Evolutionary conservation across 1,140 invertebrate genomes (phyloP).

Genomic region (Maniola jurtina): DNA sequence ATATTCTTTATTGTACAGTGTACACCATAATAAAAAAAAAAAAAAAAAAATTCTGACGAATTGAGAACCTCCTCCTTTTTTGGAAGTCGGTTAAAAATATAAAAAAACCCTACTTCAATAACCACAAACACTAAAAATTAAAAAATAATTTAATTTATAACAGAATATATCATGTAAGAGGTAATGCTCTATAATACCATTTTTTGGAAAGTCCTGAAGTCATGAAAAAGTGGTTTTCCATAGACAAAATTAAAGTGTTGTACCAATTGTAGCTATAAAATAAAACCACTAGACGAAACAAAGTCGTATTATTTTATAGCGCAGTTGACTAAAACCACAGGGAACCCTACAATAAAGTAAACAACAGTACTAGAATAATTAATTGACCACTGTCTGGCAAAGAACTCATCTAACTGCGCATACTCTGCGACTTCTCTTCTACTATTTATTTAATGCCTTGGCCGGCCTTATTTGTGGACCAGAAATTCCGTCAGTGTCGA

Average conservation of each 20-base stretch:
- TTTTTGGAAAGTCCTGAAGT: too few species aligned
- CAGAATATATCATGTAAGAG: too few species aligned
- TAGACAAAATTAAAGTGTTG: background rate
- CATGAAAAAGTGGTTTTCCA: background rate
- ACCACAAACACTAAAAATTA: too few species aligned
- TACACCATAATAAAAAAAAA: too few species aligned
- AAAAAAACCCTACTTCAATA: too few species aligned
- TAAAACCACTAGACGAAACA: background rate
- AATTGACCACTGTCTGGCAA: conserved; percentile 1
- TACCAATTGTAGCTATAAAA: background rate
- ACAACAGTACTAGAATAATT: background rate
- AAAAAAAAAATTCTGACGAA: too few species aligned
- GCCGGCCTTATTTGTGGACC: background rate
- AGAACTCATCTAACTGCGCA: background rate
- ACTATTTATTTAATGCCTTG: background rate
- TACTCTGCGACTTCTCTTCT: background rate
- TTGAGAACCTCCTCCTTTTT: too few species aligned
- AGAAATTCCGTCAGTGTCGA: background rate
- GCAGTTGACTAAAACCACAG: background rate
- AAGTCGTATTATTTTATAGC: background rate
- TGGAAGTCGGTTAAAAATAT: too few species aligned
- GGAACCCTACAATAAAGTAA: background rate
- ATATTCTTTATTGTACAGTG: too few species aligned
- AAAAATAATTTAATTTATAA: too few species aligned
- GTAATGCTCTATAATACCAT: too few species aligned